Evolutionary conservation across 1,140 invertebrate genomes (phyloP).

Genomic region (Megalopta genalis): DNA sequence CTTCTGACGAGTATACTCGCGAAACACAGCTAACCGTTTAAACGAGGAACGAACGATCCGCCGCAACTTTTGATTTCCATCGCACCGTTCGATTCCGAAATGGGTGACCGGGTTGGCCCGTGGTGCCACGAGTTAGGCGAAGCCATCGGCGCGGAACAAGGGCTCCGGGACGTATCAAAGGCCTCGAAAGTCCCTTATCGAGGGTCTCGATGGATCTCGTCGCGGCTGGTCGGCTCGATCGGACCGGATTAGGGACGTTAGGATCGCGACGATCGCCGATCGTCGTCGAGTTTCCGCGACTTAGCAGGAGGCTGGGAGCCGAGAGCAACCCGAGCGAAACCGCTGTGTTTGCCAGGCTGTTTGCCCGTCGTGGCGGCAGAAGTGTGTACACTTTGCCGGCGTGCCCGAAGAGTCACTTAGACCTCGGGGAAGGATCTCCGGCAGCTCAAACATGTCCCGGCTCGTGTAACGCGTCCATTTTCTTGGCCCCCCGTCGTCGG

Average conservation of each 20-base stretch:
- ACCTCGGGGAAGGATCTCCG: background rate
- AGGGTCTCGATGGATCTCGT: background rate
- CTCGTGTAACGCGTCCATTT: background rate
- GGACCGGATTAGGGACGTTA: background rate
- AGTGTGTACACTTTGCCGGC: background rate
- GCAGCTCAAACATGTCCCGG: background rate
- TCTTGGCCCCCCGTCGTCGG: background rate
- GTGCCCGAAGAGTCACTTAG: slow-evolving; percentile 33
- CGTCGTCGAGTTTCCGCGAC: slow-evolving; percentile 8
- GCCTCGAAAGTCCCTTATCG: no score
- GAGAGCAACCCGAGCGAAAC: slow-evolving; percentile 33
- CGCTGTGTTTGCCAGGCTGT: slow-evolving; percentile 3
- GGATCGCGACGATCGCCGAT: background rate
- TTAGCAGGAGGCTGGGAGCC: slow-evolving; percentile 14
- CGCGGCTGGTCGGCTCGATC: background rate
- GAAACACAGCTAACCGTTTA: no score
- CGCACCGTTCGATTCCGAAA: no score
- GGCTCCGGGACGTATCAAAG: no score
- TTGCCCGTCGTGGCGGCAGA: slow-evolving; percentile 1
- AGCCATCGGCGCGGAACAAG: no score
- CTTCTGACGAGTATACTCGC: no score
- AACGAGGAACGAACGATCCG: no score
- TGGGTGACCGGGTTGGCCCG: no score
- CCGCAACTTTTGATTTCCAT: no score
- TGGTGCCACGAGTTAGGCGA: no score